phyloP scores from a whole-genome alignment of 1,140 invertebrate species.

The Drosophila guanche region DNA sequence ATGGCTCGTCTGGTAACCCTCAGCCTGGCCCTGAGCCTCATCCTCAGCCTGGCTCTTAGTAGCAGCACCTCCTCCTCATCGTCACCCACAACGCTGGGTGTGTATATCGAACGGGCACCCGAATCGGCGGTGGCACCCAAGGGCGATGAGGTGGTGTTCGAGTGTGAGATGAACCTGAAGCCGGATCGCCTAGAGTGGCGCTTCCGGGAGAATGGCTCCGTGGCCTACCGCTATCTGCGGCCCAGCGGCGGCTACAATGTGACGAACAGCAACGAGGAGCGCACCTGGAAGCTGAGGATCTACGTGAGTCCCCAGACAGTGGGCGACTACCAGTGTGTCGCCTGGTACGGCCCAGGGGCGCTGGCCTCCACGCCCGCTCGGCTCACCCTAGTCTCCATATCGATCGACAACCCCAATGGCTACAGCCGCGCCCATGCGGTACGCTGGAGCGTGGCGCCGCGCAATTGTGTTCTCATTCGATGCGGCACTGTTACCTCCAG shows the following conservation, averaged over 20 bases:
- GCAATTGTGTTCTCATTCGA: slow-evolving; percentile 76
- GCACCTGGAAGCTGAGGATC: slow-evolving; percentile 83
- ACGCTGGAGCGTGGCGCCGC: slow-evolving; percentile 77
- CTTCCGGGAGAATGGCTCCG: slow-evolving; percentile 82
- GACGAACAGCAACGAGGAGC: slow-evolving; percentile 63
- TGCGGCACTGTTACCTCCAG: slow-evolving; percentile 75
- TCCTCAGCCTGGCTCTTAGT: background rate
- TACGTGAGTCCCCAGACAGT: slow-evolving; percentile 85
- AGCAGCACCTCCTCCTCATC: slow-evolving; percentile 9
- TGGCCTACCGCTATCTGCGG: slow-evolving; percentile 48
- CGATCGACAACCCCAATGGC: slow-evolving; percentile 52
- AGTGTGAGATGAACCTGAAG: slow-evolving; percentile 90
- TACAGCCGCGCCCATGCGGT: slow-evolving; percentile 47
- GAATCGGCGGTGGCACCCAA: slow-evolving; percentile 90
- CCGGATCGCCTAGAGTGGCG: slow-evolving; percentile 91
- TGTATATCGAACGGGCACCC: slow-evolving; percentile 86
- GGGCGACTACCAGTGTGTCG: slow-evolving; percentile 90
- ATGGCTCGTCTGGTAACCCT: slow-evolving; percentile 14
- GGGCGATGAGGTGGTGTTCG: slow-evolving; percentile 90
- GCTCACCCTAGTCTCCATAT: slow-evolving; percentile 88
- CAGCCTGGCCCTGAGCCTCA: slow-evolving; percentile 18
- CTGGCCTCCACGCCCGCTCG: slow-evolving; percentile 90
- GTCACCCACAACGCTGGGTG: slow-evolving; percentile 73
- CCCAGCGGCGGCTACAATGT: slow-evolving; percentile 70
- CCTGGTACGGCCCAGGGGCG: slow-evolving; percentile 90